Percentiles rank a stretch among this genome's conserved stretches.
phyloP scores from a whole-genome alignment of 92 coral and sea anemone species.

The Paramuricea clavata region DNA sequence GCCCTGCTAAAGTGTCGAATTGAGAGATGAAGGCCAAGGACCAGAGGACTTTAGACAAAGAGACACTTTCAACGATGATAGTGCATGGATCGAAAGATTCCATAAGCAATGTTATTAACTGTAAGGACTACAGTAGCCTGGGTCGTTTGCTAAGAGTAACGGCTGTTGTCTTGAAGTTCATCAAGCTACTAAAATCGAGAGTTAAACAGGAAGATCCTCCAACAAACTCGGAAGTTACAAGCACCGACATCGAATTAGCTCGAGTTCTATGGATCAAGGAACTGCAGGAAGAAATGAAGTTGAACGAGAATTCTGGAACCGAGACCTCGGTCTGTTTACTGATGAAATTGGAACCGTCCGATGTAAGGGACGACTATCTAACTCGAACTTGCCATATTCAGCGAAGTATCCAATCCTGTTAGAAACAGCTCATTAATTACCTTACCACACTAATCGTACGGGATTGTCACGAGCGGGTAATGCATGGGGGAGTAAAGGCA shows the following conservation, averaged over 20 bases:
- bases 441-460: constrained; percentile 60
- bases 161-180: constrained; percentile 44
- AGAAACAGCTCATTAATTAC: constrained; percentile 41
- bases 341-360: constrained; percentile 51
- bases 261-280: constrained; percentile 46
- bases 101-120: constrained; percentile 30
- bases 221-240: constrained; percentile 1
- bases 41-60: constrained; percentile 4
- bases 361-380: constrained; percentile 61
- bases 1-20: constrained; percentile 24
- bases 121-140: constrained; percentile 43
- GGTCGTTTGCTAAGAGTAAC: constrained; percentile 45
- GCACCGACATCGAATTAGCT: constrained; percentile 38
- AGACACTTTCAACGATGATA: constrained; percentile 15
- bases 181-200: constrained; percentile 38
- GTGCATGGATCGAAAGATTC: no score
- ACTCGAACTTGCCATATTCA: constrained; percentile 47
- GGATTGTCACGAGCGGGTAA: constrained; percentile 61
- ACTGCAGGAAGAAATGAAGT: constrained; percentile 18
- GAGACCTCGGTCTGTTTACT: constrained; percentile 49
- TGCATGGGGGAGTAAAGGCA: constrained; percentile 74
- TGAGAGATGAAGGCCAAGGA: constrained; percentile 53
- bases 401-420: constrained; percentile 63
- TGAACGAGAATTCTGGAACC: constrained; percentile 51
- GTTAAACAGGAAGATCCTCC: neutral